These are phyloP conservation scores for Garra rufa DNA, from an alignment of 2,113 vertebrate genomes.

Conservation along the genomic window DNA sequence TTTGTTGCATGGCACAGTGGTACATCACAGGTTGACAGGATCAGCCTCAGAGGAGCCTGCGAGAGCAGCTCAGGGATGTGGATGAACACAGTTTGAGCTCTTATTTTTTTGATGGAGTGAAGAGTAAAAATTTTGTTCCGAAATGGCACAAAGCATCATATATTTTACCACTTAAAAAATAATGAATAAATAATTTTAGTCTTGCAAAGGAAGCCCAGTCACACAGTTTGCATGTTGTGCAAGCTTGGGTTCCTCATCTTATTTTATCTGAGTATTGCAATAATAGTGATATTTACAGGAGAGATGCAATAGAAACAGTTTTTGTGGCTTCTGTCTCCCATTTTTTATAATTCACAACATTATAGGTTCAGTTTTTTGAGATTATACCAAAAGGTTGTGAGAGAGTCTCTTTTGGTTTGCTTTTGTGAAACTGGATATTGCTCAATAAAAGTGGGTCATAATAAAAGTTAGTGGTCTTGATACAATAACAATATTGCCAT, in stretches of 20 bases:
- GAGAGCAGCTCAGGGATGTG: constrained; percentile 6
- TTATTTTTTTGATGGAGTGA: neutral
- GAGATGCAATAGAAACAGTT: neutral
- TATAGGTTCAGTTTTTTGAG: neutral
- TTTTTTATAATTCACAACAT: neutral
- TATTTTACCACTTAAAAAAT: neutral
- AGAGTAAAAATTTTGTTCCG: neutral
- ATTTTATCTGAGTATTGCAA: neutral
- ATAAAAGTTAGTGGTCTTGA: constrained; percentile 21
- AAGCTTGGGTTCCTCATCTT: neutral
- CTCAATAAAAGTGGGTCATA: neutral
- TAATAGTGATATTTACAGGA: neutral
- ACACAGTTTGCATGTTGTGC: neutral
- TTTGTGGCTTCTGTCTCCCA: neutral
- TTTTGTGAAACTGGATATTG: constrained; percentile 10
- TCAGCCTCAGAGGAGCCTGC: constrained; percentile 40
- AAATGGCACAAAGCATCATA: neutral
- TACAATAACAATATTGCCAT: constrained; percentile 12
- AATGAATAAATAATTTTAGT: neutral
- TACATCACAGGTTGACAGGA: constrained; percentile 49
- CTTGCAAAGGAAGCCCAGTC: neutral
- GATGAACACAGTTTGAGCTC: constrained; percentile 20
- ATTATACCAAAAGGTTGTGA: neutral
- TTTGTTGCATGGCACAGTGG: constrained; percentile 61
- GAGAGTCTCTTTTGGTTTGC: neutral